These are phyloP conservation scores for Malaclemys terrapin DNA, from an alignment of 2,113 vertebrate species.

Conservation along the genomic window DNA sequence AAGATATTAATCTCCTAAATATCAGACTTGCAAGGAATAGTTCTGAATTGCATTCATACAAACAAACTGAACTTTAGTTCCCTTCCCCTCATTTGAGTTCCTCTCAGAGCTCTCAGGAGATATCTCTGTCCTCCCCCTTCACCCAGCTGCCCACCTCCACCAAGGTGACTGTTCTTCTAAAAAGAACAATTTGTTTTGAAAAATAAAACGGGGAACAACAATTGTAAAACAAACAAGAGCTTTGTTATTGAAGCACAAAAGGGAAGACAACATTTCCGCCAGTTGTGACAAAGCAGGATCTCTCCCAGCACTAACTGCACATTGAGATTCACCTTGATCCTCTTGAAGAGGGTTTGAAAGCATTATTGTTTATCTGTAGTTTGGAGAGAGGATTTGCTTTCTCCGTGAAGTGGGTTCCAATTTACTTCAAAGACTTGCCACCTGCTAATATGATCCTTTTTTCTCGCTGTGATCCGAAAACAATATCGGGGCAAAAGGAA, in stretches of 20 bases:
- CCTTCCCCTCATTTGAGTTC: not conserved
- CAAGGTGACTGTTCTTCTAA: not conserved
- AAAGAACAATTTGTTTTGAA: not conserved
- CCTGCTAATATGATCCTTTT: slow-evolving; percentile 48
- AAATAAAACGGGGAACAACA: not conserved
- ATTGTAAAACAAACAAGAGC: not conserved
- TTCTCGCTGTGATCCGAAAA: slow-evolving; percentile 28
- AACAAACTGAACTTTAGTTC: not conserved
- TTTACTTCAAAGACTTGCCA: slow-evolving; percentile 32
- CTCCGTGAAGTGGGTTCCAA: slow-evolving; percentile 53
- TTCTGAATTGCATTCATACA: not conserved
- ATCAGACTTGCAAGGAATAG: slow-evolving; percentile 23
- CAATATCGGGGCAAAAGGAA: not conserved
- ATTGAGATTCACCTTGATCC: slow-evolving; percentile 61
- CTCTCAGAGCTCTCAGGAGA: slow-evolving; percentile 3
- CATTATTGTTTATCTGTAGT: slow-evolving; percentile 57
- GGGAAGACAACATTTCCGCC: slow-evolving; percentile 52
- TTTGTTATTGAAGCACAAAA: slow-evolving; percentile 15
- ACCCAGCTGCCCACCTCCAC: not conserved
- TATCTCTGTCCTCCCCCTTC: slow-evolving; percentile 16
- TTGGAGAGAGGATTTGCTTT: slow-evolving; percentile 63
- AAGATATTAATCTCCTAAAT: not conserved
- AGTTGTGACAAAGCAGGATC: slow-evolving; percentile 43
- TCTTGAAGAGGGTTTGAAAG: slow-evolving; percentile 52
- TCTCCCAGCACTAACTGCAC: slow-evolving; percentile 23